Evolutionary conservation across 2,888 invertebrate genomes (phyloP), one percentile per base, ranked within the genome.

Genomic region (Eupithecia centaureata): DNA sequence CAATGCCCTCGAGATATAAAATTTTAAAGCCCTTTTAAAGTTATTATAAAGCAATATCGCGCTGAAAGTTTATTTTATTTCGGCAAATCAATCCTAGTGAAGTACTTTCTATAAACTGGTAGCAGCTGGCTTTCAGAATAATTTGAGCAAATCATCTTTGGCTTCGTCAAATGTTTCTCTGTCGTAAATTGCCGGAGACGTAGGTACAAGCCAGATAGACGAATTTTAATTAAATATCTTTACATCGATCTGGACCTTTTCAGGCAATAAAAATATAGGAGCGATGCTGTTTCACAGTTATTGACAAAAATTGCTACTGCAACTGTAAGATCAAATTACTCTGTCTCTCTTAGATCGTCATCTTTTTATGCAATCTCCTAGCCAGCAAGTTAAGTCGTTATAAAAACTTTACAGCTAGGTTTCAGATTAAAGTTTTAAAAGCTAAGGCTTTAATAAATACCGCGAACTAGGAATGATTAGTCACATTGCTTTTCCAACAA

Each of bases 211-310:
- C 68, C 75, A 77, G 79, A 79, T 74, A 78, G 32, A 57, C 80
- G 76, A 81, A 82, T 81, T 84, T 83, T 84, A 85, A 86, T 86
- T 85, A 85, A 84, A 80, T 77, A 47, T 73, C 77, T 66, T 60
- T 52, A 58, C 65, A 62, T 67, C 69, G 61, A 60, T 58, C 57
- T 61, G 22, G 54, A 64, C 67, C 65, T 65, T 57, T 57, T 13
- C 22, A 10, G 32, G 32, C 57, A 56, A 56, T 56, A 56, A 56
- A 54, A 25, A 47, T 15, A 54, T 32, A 56, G 56, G 18, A 32
- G 7, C 5, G 57, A 22, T 8, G 10, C 32, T 57, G 57, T 57
- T 12, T 4, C 57, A 57, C 32, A 52, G 52, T 52, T 27, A 52
- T 52, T 27, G 52, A 15, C 27, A 27, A 15, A 52, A 52, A 7